phyloP scores from a whole-genome alignment of 37 sponge, comb jelly and placozoan species.

The Agelas oroides region DNA sequence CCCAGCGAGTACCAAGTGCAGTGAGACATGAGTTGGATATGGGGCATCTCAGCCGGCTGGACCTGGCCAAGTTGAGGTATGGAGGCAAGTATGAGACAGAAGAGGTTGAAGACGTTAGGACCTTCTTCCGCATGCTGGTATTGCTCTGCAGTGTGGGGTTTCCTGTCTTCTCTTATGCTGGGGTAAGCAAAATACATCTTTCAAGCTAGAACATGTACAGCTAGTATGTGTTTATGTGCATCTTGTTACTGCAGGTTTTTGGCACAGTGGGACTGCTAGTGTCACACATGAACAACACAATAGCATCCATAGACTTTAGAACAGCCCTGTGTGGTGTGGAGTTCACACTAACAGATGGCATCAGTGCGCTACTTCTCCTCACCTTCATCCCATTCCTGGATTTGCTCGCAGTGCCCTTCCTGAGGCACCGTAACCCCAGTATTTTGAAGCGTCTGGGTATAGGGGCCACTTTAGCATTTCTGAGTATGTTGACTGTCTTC shows the following conservation, averaged over 20 bases:
- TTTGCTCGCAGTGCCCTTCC: conserved; percentile 23
- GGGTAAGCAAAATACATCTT: conserved; percentile 20
- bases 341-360: neutral
- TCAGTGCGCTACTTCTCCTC: conserved; percentile 29
- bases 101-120: conserved; percentile 53
- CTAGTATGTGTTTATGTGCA: too few species aligned
- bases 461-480: conserved; percentile 5
- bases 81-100: conserved; percentile 60
- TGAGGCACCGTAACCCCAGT: conserved; percentile 29
- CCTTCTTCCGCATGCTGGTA: conserved; percentile 42
- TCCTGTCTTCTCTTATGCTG: conserved; percentile 27
- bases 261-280: conserved; percentile 21
- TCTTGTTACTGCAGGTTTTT: conserved; percentile 21
- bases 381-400: conserved; percentile 48
- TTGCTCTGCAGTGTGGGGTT: conserved; percentile 38
- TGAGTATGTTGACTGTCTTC: conserved; percentile 26
- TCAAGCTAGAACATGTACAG: too few species aligned
- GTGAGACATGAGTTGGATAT: conserved; percentile 42
- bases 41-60: conserved; percentile 26
- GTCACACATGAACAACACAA: conserved; percentile 12
- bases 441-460: conserved; percentile 49
- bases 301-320: neutral
- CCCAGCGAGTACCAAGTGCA: conserved; percentile 33
- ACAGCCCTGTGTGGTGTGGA: conserved; percentile 10
- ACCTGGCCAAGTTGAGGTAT: conserved; percentile 48